Percentiles rank a stretch among this genome's conserved stretches.
Conservation (phyloP, 2,888 invertebrate species). For the Harpagoxenus sublaevis region DNA sequence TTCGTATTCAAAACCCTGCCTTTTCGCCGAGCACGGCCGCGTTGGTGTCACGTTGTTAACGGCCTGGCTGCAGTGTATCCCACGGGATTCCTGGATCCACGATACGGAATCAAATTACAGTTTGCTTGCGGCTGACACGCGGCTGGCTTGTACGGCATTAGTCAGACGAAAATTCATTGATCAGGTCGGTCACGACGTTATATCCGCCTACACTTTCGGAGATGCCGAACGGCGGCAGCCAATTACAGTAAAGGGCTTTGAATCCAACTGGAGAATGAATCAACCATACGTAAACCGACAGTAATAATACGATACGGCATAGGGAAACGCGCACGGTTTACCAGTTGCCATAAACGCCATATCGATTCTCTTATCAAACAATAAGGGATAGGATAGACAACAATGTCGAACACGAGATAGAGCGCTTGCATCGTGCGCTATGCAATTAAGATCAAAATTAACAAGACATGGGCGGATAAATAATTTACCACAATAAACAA, state of each 20-base stretch:
- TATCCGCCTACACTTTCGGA: constrained; percentile 50
- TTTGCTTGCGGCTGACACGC: constrained; percentile 54
- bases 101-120: constrained; percentile 55
- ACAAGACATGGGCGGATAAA: not conserved
- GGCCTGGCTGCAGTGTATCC: constrained; percentile 18
- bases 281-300: constrained; percentile 44
- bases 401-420: not conserved
- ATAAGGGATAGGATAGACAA: not conserved
- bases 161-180: constrained; percentile 63
- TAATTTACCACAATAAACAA: constrained; percentile 16
- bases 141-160: constrained; percentile 49
- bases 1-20: constrained; percentile 38
- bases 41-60: constrained; percentile 38
- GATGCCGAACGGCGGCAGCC: constrained; percentile 53
- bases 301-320: constrained; percentile 26
- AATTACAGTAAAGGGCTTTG: constrained; percentile 59
- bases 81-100: constrained; percentile 31
- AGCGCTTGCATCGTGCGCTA: not conserved
- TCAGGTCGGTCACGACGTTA: constrained; percentile 56
- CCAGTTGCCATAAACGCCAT: constrained; percentile 3
- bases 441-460: constrained; percentile 16
- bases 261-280: constrained; percentile 41
- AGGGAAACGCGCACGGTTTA: constrained; percentile 4
- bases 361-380: not conserved
- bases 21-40: constrained; percentile 9